Conservation (phyloP, 2,888 invertebrate species). For the Mesochorus sp. region DNA sequence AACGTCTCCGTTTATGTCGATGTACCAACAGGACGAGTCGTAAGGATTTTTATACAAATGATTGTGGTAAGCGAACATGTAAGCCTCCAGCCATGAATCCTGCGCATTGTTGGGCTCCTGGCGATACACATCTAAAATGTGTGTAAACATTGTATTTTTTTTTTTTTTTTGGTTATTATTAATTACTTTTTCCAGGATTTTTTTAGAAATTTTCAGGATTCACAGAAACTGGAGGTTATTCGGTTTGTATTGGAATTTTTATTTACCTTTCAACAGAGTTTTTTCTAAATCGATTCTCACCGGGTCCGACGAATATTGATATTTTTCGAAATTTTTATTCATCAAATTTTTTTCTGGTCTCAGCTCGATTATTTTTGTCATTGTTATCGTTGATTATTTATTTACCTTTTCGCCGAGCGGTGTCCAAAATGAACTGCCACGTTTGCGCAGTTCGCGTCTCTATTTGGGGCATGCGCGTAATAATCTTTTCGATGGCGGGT, state of each 20-base stretch:
- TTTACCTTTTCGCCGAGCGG: background rate
- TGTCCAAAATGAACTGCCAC: too few species aligned
- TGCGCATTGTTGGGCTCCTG: constrained; percentile 73
- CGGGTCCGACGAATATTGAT: constrained; percentile 75
- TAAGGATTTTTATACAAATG: constrained; percentile 78
- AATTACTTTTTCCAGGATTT: background rate
- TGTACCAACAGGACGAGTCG: constrained; percentile 76
- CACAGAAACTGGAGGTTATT: constrained; percentile 11
- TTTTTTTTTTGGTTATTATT: constrained; percentile 32
- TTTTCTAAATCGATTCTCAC: constrained; percentile 68
- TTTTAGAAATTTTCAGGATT: constrained; percentile 22
- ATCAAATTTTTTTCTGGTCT: constrained; percentile 71
- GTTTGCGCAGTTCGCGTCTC: too few species aligned
- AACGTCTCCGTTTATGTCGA: constrained; percentile 71
- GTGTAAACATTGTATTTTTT: background rate
- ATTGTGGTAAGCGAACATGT: constrained; percentile 79
- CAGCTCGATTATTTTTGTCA: constrained; percentile 77
- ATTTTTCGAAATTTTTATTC: constrained; percentile 76
- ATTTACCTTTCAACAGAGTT: constrained; percentile 69
- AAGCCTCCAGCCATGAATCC: constrained; percentile 77
- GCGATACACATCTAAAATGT: constrained; percentile 73
- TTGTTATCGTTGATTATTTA: constrained; percentile 50
- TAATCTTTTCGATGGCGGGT: too few species aligned
- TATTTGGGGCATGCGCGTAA: too few species aligned
- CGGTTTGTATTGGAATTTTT: background rate